These are phyloP conservation scores for Coptodon bakossiorum DNA, from an alignment of 2,113 vertebrate species.

Conservation along the genomic window DNA sequence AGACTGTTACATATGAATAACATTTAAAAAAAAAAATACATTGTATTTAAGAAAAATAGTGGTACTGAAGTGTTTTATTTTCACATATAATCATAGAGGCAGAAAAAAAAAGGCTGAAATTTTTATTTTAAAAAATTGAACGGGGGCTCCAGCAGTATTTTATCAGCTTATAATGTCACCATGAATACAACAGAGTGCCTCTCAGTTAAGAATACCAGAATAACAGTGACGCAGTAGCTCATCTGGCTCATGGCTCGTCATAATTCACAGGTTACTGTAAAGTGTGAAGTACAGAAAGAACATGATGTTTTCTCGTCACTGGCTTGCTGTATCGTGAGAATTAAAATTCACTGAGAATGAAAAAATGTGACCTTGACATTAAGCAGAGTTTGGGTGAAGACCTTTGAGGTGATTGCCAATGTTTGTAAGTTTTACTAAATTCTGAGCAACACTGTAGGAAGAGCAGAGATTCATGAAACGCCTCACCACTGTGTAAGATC, in stretches of 20 bases:
- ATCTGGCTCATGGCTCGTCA: neutral
- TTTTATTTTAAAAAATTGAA: neutral
- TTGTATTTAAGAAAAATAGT: neutral
- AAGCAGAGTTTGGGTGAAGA: neutral
- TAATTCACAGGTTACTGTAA: neutral
- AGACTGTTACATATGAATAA: neutral
- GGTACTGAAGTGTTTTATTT: neutral
- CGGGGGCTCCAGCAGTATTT: neutral
- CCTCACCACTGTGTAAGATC: neutral
- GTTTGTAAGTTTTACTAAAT: neutral
- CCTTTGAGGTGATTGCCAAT: neutral
- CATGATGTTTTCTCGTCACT: neutral
- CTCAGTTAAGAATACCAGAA: neutral
- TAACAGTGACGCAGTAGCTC: neutral
- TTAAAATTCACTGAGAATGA: neutral
- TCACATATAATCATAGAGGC: neutral
- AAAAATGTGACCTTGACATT: neutral
- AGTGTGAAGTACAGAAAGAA: neutral
- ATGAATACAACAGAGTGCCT: neutral
- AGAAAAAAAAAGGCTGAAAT: neutral
- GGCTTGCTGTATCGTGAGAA: neutral
- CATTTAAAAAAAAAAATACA: accelerated
- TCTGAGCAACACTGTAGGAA: too few relatives aligned
- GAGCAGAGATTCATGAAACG: neutral
- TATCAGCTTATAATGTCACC: neutral